Percentiles rank a stretch among this genome's conserved stretches.
These are phyloP conservation scores for Propithecus coquereli DNA, from an alignment of 2,113 vertebrate genomes.

Conservation along the genomic window DNA sequence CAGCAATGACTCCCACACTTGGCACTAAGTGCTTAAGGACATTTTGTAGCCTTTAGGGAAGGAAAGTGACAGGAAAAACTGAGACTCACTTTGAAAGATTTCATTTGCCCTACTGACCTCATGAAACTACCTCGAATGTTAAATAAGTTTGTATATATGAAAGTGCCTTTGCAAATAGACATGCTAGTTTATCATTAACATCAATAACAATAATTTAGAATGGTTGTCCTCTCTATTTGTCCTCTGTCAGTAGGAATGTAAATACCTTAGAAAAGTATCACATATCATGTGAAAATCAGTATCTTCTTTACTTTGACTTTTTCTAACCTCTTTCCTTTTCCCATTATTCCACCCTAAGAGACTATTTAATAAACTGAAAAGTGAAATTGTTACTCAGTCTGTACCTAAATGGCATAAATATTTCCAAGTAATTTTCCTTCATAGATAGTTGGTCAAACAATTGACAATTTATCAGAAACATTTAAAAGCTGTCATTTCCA, in stretches of 20 bases:
- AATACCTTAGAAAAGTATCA: not conserved
- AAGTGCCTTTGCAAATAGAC: not conserved
- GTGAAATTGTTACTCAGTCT: not conserved
- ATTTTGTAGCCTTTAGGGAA: not conserved
- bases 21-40: not conserved
- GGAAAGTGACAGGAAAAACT: not conserved
- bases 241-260: not conserved
- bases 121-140: not conserved
- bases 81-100: not conserved
- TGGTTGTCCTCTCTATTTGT: not conserved
- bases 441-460: not conserved
- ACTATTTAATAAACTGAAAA: not conserved
- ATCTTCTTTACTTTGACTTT: not conserved
- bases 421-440: not conserved
- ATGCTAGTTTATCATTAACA: not conserved
- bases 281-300: not conserved
- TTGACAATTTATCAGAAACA: not conserved
- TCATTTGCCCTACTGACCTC: not conserved
- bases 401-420: not conserved
- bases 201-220: not conserved
- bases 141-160: not conserved
- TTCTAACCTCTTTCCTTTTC: not conserved
- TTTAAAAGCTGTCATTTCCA: conserved; percentile 16
- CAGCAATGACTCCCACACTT: no score
- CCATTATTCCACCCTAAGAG: not conserved